These are phyloP conservation scores for Sebastiscus albofasciatus DNA, from an alignment of 2,797 vertebrate genomes.

Conservation along the genomic window DNA sequence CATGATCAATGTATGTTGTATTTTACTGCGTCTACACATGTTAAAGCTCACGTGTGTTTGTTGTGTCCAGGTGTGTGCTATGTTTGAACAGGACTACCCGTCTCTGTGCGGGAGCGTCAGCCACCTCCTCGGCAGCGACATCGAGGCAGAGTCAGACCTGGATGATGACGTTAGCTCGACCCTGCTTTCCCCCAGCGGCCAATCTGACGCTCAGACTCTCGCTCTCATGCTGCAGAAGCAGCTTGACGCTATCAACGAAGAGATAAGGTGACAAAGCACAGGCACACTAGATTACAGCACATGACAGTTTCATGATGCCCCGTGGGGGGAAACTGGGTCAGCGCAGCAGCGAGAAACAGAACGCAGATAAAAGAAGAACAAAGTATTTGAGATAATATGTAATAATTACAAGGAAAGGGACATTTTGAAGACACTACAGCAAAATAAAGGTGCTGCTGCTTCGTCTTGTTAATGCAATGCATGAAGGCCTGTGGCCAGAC, in stretches of 20 bases:
- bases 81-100: slow-evolving; percentile 89
- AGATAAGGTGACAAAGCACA: slow-evolving; percentile 88
- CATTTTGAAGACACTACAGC: slow-evolving; percentile 2
- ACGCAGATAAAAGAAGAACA: slow-evolving; percentile 34
- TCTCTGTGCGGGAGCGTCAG: slow-evolving; percentile 86
- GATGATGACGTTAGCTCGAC: slow-evolving; percentile 91
- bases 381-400: slow-evolving; percentile 24
- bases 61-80: slow-evolving; percentile 69
- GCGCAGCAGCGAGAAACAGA: slow-evolving; percentile 26
- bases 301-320: slow-evolving; percentile 38
- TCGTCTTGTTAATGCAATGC: background rate
- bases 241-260: slow-evolving; percentile 95
- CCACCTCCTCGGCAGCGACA: slow-evolving; percentile 90
- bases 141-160: slow-evolving; percentile 89
- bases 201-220: slow-evolving; percentile 94
- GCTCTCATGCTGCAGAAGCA: slow-evolving; percentile 97
- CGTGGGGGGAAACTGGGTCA: slow-evolving; percentile 16
- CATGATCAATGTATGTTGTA: background rate
- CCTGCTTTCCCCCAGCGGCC: slow-evolving; percentile 90
- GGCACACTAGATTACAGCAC: slow-evolving; percentile 37
- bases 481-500: slow-evolving; percentile 12
- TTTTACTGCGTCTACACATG: background rate
- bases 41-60: background rate
- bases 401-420: slow-evolving; percentile 16
- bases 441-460: slow-evolving; percentile 1